Percentiles rank a stretch among this genome's conserved stretches.
Conservation (phyloP, 1,140 invertebrate genomes). For the Bombus terrestris region DNA sequence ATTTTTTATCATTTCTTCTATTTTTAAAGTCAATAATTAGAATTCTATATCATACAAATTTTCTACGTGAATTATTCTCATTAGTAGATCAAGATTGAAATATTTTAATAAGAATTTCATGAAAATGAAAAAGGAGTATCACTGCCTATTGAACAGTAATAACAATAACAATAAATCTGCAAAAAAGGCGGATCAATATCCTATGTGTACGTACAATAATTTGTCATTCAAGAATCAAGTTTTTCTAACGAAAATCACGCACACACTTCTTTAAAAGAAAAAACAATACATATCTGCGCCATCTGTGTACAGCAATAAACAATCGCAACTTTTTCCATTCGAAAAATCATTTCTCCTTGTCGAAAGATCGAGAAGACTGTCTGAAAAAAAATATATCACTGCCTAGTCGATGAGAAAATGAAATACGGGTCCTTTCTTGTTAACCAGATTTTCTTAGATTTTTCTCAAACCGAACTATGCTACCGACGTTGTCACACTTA, state of each 20-base stretch:
- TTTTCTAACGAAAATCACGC: conserved; percentile 7
- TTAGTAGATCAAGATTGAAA: not conserved
- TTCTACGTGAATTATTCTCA: not conserved
- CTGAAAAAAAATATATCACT: conserved; percentile 4
- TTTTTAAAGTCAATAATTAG: not conserved
- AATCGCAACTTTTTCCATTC: not conserved
- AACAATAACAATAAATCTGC: conserved; percentile 26
- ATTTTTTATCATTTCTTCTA: not conserved
- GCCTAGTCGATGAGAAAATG: not conserved
- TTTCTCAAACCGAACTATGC: not conserved
- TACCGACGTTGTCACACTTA: not conserved
- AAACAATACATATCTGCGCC: conserved; percentile 15
- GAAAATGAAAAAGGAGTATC: not conserved
- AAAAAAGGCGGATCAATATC: not conserved
- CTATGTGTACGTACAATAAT: conserved; percentile 34
- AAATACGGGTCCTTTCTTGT: not conserved
- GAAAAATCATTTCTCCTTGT: not conserved
- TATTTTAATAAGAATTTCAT: not conserved
- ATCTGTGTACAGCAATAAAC: not conserved
- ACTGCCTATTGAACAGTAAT: conserved; percentile 40
- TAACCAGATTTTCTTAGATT: not conserved
- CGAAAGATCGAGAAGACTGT: conserved; percentile 16
- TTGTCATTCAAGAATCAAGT: not conserved
- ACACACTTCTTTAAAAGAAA: not conserved
- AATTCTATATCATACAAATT: not conserved